Evolutionary conservation across 2,113 vertebrate genomes (phyloP).

Genomic region (Alethe diademata): DNA sequence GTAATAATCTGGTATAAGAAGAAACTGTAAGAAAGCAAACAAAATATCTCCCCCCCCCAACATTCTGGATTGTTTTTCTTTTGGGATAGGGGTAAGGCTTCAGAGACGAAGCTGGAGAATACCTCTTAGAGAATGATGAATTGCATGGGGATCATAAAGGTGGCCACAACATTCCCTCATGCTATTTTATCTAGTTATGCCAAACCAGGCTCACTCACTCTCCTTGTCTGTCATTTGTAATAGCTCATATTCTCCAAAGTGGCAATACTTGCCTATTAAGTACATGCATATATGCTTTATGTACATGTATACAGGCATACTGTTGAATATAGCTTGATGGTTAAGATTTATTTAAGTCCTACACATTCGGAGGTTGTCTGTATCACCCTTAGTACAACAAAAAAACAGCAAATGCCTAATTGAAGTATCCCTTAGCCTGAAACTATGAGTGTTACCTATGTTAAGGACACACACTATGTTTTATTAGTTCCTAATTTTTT

Average conservation of each 20-base stretch:
- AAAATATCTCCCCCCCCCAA: fast-evolving
- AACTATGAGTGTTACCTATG: neutral
- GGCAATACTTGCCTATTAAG: neutral
- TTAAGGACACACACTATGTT: neutral
- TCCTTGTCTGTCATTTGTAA: neutral
- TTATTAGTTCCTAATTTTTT: neutral
- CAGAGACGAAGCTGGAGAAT: neutral
- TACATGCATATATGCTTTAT: neutral
- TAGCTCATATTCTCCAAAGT: neutral
- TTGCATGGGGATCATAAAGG: neutral
- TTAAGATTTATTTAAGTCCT: neutral
- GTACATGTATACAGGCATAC: neutral
- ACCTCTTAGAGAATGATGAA: neutral
- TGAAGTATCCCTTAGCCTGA: neutral
- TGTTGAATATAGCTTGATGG: neutral
- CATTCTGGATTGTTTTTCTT: neutral
- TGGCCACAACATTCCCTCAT: neutral
- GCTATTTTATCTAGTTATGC: neutral
- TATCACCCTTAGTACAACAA: neutral
- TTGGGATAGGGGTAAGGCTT: neutral
- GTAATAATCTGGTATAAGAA: neutral
- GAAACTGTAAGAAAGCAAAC: neutral
- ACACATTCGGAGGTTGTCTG: neutral
- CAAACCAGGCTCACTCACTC: neutral
- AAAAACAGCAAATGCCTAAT: neutral